Base-by-base conservation (phyloP, 30 jellyfish, hydroid and myxozoan genomes). In the Pseudorhiza aurosa region DNA sequence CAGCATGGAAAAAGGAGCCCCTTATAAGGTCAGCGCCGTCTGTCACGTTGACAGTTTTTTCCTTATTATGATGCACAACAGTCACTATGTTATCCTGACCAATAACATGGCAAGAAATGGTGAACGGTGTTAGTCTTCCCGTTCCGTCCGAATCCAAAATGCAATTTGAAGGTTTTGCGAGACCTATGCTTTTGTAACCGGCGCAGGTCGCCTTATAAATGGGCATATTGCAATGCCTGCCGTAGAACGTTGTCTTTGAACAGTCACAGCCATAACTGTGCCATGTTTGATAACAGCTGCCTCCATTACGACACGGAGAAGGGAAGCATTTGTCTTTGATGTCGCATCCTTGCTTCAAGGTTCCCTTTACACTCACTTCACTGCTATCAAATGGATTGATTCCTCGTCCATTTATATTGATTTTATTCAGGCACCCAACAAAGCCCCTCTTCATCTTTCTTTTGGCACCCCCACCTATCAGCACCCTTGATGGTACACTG, bases 271-370 rank as follows among this genome's bases (percentile, higher is more conserved):
- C 83, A 60, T 75, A 75, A 17, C 84, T 86, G 22, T 65, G 73
- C 96, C 97, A 82, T 3, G 87, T 58, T 43, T 90, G 97, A 22
- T 15, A 53, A 60, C 97, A 90, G 0, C 72, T 65, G 15, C 97
- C 97, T 24, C 77, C 86, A 40, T 90, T 90, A 9, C 81, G 83
- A 33, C 97, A 90, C 2, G 97, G 97, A 26, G 82, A 55, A 8
- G 97, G 97, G 71, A 77, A 90, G 32, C 97, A 90, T 49, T 77
- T 68, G 82, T 90, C 96, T 14, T 53, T 67, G 9, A 90, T 37
- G 15, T 70, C 51, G 77, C 97, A 90, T 12, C 87, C 87, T 2
- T 24, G 72, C 29, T 19, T 50, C 17, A 69, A 46, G 0, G 81
- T 18, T 0, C 85, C 93, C n/a, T 35, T 46, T 27, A 77, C 14